Base-by-base conservation (phyloP, 2,797 vertebrate species). In the Monodelphis domestica region DNA sequence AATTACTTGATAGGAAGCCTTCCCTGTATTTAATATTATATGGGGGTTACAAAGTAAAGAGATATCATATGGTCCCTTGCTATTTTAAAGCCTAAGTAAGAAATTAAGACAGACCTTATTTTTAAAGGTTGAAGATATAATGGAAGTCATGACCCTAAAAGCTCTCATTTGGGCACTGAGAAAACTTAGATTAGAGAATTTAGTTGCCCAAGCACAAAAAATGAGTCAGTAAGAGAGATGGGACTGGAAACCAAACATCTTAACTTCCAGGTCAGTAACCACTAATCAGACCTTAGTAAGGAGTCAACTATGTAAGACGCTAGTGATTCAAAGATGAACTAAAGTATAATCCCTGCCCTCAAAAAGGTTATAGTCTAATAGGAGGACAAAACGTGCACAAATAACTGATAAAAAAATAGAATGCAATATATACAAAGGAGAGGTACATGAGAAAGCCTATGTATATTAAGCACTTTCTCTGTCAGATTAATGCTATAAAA, bases 51-150 rank as follows among this genome's bases (percentile, higher is more conserved):
- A 89, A 53, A 50, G 53, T 87, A 28, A 63, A 10, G 21, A 14
- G 21, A 12, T 56, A 51, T 2, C 29, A 45, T 38, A 51, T 38
- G 84, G 84, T n/a, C 53, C 33, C 10, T 70, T 53, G 38, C 24
- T 21, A 15, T 87, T 78, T 94, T 89, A 95, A 95, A 91, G 55
- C 55, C 70, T 54, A 57, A 88, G 21, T 57, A 29, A n/a, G 90
- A 53, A 15, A 38, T 12, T 55, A 59, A 91, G 54, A 45, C 24
- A 88, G 5, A 53, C 56, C 17, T 30, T 90, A 17, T n/a, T 78
- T 92, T 93, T 21, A 59, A 26, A 28, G 33, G 24, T 53, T 53
- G 88, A 89, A 84, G 93, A 51, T 17, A 59, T 55, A 26, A 55
- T 51, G 55, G 30, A 51, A 88, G 12, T 89, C 29, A 29, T 15